phyloP scores from a whole-genome alignment of 2,888 invertebrate genomes.

The Parnassius glacialis region DNA sequence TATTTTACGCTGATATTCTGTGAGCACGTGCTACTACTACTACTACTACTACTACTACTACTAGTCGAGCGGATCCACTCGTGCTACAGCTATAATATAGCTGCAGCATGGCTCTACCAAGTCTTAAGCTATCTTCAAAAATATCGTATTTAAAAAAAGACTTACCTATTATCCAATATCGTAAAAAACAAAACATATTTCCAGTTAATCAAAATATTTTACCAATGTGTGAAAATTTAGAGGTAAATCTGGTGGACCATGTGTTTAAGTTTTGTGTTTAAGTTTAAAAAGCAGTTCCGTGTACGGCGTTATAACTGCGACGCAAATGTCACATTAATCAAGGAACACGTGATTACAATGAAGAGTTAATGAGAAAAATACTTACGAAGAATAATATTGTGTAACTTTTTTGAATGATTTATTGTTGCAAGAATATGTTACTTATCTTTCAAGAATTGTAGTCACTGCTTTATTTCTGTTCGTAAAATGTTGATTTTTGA shows the following conservation, averaged over 20 bases:
- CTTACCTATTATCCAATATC: too few relatives aligned
- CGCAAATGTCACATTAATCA: slow-evolving; percentile 18
- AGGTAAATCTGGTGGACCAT: slow-evolving; percentile 11
- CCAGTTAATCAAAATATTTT: too few relatives aligned
- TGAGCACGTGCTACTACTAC: too few relatives aligned
- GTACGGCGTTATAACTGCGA: slow-evolving; percentile 7
- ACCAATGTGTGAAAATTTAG: background rate
- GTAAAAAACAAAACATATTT: too few relatives aligned
- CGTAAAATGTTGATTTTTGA: background rate
- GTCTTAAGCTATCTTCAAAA: too few relatives aligned
- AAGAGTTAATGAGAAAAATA: slow-evolving; percentile 10
- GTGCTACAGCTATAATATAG: too few relatives aligned
- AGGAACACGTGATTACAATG: slow-evolving; percentile 9
- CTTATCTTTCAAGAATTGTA: background rate
- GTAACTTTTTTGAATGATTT: background rate
- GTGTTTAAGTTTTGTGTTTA: too few relatives aligned
- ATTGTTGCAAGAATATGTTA: background rate
- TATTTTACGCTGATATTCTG: too few relatives aligned
- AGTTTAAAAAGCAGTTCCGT: slow-evolving; percentile 17
- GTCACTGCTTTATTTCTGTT: background rate
- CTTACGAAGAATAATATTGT: background rate
- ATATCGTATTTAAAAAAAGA: too few relatives aligned
- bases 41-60: too few relatives aligned
- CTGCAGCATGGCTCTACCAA: too few relatives aligned
- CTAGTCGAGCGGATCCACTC: too few relatives aligned